These are phyloP conservation scores for Sinosuthora webbiana DNA, from an alignment of 2,113 vertebrate genomes.

Conservation along the genomic window DNA sequence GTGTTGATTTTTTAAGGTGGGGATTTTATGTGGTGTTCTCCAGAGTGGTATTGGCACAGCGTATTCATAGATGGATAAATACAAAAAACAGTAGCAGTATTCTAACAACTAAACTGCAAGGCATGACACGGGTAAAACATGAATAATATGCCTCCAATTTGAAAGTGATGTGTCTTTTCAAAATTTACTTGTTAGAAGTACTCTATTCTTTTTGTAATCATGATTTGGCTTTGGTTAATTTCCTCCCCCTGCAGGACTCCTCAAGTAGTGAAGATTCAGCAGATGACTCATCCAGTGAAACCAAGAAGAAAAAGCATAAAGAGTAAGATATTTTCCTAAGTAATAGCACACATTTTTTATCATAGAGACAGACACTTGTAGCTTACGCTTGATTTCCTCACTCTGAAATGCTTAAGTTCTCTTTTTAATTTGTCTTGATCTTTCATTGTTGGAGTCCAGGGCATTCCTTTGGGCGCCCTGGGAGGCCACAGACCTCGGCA, in stretches of 20 bases:
- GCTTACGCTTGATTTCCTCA: background rate
- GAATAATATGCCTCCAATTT: background rate
- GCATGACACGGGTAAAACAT: background rate
- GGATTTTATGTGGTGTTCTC: background rate
- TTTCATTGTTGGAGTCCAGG: no score
- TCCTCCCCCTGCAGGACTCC: constrained; percentile 78
- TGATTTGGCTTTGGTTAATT: background rate
- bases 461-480: no score
- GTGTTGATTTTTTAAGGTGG: background rate
- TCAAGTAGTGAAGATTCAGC: constrained; percentile 91
- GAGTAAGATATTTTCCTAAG: constrained; percentile 74
- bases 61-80: background rate
- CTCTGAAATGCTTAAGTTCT: background rate
- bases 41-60: background rate
- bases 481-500: no score
- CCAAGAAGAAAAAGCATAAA: constrained; percentile 86
- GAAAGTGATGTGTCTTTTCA: background rate
- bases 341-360: background rate
- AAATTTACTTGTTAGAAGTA: background rate
- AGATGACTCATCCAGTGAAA: constrained; percentile 78
- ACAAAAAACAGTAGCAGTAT: background rate
- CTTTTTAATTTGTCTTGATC: background rate
- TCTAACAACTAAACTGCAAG: background rate
- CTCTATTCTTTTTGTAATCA: background rate
- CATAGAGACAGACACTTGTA: background rate